Percentiles rank a stretch among this genome's conserved stretches.
phyloP scores from a whole-genome alignment of 2,888 invertebrate genomes.

The Neocrepidodera transversa region DNA sequence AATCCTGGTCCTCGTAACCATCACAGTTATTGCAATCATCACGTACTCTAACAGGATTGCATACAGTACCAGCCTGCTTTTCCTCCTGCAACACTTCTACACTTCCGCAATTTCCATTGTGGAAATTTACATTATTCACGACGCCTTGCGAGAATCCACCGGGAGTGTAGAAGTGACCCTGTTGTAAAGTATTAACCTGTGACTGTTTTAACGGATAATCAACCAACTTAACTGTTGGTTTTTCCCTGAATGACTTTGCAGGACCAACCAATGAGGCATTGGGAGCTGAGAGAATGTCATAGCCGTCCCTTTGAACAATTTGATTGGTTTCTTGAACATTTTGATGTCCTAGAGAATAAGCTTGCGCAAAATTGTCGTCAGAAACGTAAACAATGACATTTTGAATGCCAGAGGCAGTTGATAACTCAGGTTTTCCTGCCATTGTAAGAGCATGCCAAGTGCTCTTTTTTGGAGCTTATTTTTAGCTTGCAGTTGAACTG shows the following conservation, averaged over 20 bases:
- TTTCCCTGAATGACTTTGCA: constrained; percentile 23
- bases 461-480: constrained; percentile 62
- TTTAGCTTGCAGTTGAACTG: constrained; percentile 57
- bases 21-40: constrained; percentile 54
- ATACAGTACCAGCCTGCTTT: constrained; percentile 48
- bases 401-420: constrained; percentile 64
- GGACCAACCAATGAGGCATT: constrained; percentile 13
- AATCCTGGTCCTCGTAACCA: constrained; percentile 50
- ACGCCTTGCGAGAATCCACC: constrained; percentile 51
- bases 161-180: constrained; percentile 34
- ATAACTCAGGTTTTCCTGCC: constrained; percentile 81
- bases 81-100: constrained; percentile 49
- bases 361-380: constrained; percentile 65
- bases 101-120: constrained; percentile 49
- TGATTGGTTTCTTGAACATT: constrained; percentile 53
- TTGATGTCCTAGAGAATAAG: constrained; percentile 63
- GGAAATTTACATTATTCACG: constrained; percentile 51
- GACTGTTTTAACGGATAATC: constrained; percentile 16
- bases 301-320: constrained; percentile 33
- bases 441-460: constrained; percentile 79
- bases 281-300: constrained; percentile 12
- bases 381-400: constrained; percentile 68
- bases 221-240: constrained; percentile 17
- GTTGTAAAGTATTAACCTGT: constrained; percentile 17
- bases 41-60: constrained; percentile 39